Evolutionary conservation across 2,888 invertebrate species (phyloP).

Genomic region (Sisyra terminalis): DNA sequence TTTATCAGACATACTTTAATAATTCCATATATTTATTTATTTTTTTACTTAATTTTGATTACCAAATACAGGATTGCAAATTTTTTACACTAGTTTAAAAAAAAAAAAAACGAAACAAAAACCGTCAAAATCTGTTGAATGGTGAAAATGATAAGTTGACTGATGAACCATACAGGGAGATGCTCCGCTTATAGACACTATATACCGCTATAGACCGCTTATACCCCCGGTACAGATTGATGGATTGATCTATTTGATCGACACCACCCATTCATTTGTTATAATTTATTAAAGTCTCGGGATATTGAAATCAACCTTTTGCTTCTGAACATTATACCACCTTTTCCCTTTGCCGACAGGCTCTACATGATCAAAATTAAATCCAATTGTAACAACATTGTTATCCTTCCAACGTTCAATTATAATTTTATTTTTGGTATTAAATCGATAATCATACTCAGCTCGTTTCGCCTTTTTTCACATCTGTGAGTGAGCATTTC

Average conservation of each 20-base stretch:
- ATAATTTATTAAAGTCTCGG: slow-evolving; percentile 5
- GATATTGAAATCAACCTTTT: slow-evolving; percentile 4
- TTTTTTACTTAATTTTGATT: too few species aligned
- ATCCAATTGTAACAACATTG: slow-evolving; percentile 7
- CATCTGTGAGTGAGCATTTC: slow-evolving; percentile 8
- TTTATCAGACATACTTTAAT: too few species aligned
- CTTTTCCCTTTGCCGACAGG: slow-evolving; percentile 8
- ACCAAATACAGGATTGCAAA: too few species aligned
- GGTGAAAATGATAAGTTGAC: too few species aligned
- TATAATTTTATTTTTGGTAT: slow-evolving; percentile 9
- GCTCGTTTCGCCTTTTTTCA: slow-evolving; percentile 11
- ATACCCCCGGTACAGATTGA: slow-evolving; percentile 8
- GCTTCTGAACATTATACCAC: slow-evolving; percentile 3
- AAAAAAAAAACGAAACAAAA: too few species aligned
- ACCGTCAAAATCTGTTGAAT: too few species aligned
- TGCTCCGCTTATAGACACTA: slow-evolving; percentile 8
- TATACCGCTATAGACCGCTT: too few species aligned
- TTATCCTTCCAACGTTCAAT: slow-evolving; percentile 10
- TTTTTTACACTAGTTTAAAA: too few species aligned
- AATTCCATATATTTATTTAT: too few species aligned
- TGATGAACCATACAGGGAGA: too few species aligned
- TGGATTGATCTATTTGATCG: slow-evolving; percentile 8
- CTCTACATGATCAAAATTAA: slow-evolving; percentile 9
- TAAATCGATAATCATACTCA: slow-evolving; percentile 10
- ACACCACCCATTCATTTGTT: slow-evolving; percentile 10